Conservation (phyloP, 2,797 vertebrate species). For the Phoxinus dragarum region DNA sequence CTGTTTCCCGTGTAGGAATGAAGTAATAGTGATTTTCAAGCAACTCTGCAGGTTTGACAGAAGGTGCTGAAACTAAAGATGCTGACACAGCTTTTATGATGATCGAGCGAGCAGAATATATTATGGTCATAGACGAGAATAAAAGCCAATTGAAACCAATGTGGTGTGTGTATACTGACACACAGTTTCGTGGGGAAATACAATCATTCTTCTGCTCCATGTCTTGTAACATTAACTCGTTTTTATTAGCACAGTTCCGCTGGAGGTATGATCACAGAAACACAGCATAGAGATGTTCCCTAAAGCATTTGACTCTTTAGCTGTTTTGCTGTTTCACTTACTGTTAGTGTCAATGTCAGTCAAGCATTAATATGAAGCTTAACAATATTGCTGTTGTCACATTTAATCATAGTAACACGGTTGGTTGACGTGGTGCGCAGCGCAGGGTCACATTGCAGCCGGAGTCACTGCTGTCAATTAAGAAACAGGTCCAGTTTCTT, state of each 20-base stretch:
- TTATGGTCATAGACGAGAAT: background rate
- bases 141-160: background rate
- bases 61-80: constrained; percentile 28
- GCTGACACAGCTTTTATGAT: constrained; percentile 27
- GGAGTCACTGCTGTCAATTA: background rate
- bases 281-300: constrained; percentile 12
- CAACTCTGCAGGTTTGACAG: constrained; percentile 37
- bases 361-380: constrained; percentile 28
- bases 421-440: constrained; percentile 6
- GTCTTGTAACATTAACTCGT: background rate
- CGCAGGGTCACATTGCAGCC: background rate
- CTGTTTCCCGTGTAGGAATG: constrained; percentile 14
- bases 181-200: background rate
- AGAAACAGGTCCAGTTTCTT: background rate
- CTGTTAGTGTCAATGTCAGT: constrained; percentile 34
- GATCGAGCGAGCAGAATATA: constrained; percentile 24
- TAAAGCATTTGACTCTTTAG: constrained; percentile 19
- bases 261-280: constrained; percentile 18
- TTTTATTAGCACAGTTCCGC: constrained; percentile 22
- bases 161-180: background rate
- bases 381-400: constrained; percentile 44
- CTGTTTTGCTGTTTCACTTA: constrained; percentile 19
- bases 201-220: background rate
- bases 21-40: constrained; percentile 39
- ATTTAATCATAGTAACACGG: constrained; percentile 28